Conservation (phyloP, 2,113 vertebrate species). For the Rhinopithecus roxellana region DNA sequence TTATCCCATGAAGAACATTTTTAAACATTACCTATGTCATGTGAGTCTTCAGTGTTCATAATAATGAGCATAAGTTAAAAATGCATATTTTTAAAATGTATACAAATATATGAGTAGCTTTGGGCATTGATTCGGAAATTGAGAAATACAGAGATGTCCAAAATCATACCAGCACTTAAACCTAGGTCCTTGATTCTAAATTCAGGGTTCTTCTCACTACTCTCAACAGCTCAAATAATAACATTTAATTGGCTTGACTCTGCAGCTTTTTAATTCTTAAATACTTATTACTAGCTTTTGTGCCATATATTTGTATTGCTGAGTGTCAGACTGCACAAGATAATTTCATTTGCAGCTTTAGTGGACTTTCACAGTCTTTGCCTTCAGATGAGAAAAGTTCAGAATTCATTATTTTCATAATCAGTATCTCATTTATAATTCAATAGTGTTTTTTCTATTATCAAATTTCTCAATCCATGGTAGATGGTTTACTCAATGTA, state of each 20-base stretch:
- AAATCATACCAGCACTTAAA: not conserved
- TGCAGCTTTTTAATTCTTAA: constrained; percentile 4
- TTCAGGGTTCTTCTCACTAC: not conserved
- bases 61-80: not conserved
- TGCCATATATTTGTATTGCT: not conserved
- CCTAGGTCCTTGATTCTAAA: not conserved
- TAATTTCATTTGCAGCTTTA: not conserved
- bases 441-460: not conserved
- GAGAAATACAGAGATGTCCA: not conserved
- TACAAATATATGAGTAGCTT: not conserved
- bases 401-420: not conserved
- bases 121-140: not conserved
- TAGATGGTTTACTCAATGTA: not conserved
- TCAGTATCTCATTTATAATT: not conserved
- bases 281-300: not conserved
- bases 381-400: not conserved
- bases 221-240: not conserved
- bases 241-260: not conserved
- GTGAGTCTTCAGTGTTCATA: not conserved
- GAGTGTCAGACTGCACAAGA: not conserved
- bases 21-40: not conserved
- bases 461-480: not conserved
- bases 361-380: not conserved
- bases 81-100: not conserved
- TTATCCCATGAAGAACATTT: not conserved